These are phyloP conservation scores for Tinamus guttatus DNA, from an alignment of 2,113 vertebrate genomes.

Conservation along the genomic window DNA sequence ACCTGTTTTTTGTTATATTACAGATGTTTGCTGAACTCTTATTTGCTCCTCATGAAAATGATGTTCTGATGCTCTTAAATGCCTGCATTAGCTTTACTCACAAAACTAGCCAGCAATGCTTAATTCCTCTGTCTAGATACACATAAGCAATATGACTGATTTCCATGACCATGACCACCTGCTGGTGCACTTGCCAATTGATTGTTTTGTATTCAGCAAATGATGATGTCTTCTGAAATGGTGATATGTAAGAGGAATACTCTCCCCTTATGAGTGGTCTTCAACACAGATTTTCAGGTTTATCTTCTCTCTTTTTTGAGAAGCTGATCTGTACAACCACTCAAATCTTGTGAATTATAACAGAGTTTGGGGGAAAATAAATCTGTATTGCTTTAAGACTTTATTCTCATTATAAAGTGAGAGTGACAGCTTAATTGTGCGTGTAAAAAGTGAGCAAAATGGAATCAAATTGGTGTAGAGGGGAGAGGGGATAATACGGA, in stretches of 20 bases:
- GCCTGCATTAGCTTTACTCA: not conserved
- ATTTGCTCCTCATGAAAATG: not conserved
- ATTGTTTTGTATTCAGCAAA: not conserved
- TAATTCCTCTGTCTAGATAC: not conserved
- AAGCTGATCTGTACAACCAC: not conserved
- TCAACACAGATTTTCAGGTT: not conserved
- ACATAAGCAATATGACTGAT: not conserved
- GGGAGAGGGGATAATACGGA: not conserved
- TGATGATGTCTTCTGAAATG: not conserved
- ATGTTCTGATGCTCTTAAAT: not conserved
- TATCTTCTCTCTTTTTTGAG: not conserved
- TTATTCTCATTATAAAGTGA: not conserved
- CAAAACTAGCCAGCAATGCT: not conserved
- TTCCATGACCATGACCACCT: not conserved
- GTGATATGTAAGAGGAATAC: not conserved
- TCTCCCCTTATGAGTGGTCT: not conserved
- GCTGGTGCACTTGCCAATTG: not conserved
- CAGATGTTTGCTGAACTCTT: not conserved
- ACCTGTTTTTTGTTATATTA: not conserved
- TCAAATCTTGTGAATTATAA: not conserved
- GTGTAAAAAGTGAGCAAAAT: not conserved
- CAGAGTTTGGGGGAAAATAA: not conserved
- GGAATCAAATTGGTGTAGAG: not conserved
- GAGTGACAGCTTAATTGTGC: not conserved
- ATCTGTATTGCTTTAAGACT: not conserved